These are phyloP conservation scores for Bursaphelenchus mucronatus DNA, from an alignment of 1,140 invertebrate species.

Conservation along the genomic window DNA sequence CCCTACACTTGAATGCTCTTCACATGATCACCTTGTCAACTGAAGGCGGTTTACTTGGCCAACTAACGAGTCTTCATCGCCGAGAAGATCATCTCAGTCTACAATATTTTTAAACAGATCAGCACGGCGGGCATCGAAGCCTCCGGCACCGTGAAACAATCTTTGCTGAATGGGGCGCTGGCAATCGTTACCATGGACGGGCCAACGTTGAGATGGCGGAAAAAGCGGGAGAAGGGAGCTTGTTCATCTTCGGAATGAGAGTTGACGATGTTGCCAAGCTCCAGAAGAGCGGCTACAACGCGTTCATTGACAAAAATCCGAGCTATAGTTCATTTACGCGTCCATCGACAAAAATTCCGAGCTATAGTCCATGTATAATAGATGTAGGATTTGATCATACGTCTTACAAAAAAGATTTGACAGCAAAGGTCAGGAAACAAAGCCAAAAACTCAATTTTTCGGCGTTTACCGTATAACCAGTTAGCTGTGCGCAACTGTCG, in stretches of 20 bases:
- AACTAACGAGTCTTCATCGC: conserved; percentile 96
- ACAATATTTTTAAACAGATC: conserved; percentile 95
- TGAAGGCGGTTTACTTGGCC: conserved; percentile 89
- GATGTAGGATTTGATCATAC: too few species aligned
- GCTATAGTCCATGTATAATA: too few species aligned
- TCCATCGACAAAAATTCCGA: conserved; percentile 87
- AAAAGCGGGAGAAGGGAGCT: conserved; percentile 94
- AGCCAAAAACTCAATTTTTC: too few species aligned
- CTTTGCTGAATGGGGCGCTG: conserved; percentile 82
- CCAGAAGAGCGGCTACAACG: conserved; percentile 78
- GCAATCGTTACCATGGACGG: conserved; percentile 98
- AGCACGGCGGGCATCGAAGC: conserved; percentile 97
- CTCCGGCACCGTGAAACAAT: conserved; percentile 85
- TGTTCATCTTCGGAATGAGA: conserved; percentile 98
- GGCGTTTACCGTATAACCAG: too few species aligned
- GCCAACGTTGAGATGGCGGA: conserved; percentile 99
- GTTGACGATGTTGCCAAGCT: conserved; percentile 82
- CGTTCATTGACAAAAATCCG: too few species aligned
- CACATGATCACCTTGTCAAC: conserved; percentile 91
- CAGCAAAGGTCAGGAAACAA: too few species aligned
- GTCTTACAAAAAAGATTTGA: too few species aligned
- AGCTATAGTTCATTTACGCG: too few species aligned
- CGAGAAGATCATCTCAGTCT: conserved; percentile 95
- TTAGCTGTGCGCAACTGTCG: too few species aligned
- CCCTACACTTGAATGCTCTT: conserved; percentile 88